Evolutionary conservation across 2,888 invertebrate species (phyloP).

Genomic region (Drosophila prolongata): DNA sequence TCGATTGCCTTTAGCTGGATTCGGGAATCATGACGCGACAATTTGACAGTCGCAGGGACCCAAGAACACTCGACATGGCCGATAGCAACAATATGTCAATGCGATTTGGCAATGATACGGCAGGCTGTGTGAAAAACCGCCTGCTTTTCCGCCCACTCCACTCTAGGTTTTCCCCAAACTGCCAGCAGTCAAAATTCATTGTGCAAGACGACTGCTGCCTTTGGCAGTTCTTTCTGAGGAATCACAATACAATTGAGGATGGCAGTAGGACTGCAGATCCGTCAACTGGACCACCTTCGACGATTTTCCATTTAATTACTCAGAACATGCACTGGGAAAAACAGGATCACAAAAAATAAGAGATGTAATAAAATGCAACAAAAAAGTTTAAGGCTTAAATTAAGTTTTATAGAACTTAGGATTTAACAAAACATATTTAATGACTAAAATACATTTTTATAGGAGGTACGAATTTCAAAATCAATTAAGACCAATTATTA

Average conservation of each 20-base stretch:
- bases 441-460: no score
- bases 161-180: slow-evolving; percentile 18
- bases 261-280: slow-evolving; percentile 19
- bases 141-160: slow-evolving; percentile 1
- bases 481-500: no score
- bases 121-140: slow-evolving; percentile 28
- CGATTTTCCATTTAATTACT: slow-evolving; percentile 65
- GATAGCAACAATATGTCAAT: slow-evolving; percentile 78
- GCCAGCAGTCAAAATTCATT: slow-evolving; percentile 54
- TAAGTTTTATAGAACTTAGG: no score
- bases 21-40: slow-evolving; percentile 62
- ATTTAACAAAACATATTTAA: no score
- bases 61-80: slow-evolving; percentile 38
- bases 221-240: slow-evolving; percentile 30
- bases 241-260: slow-evolving; percentile 25
- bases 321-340: not conserved
- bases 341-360: not conserved
- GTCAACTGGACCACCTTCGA: slow-evolving; percentile 53
- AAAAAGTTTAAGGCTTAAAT: no score
- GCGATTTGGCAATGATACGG: slow-evolving; percentile 68
- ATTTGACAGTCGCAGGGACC: slow-evolving; percentile 63
- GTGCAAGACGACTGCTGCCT: slow-evolving; percentile 48
- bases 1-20: slow-evolving; percentile 27
- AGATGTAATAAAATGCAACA: no score
- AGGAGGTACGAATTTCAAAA: no score